A percentile compares a stretch with the other conserved stretches of the same genome.
phyloP scores from a whole-genome alignment of 2,888 invertebrate genomes.

The Philhelius pedissequus region DNA sequence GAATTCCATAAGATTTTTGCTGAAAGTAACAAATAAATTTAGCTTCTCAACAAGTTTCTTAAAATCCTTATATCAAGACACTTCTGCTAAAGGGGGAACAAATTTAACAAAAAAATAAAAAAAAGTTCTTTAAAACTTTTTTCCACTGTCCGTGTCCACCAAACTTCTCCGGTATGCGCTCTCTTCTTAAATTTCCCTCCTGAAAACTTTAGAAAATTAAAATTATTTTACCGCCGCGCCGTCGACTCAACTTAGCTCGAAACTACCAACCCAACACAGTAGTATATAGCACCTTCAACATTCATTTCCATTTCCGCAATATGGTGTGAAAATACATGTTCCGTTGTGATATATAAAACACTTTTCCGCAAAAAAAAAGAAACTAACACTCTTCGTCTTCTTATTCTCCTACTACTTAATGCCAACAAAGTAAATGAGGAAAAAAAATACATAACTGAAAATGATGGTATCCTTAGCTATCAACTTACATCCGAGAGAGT shows the following conservation, averaged over 20 bases:
- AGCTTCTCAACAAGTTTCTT: constrained; percentile 30
- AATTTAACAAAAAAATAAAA: constrained; percentile 2
- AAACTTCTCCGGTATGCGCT: constrained; percentile 38
- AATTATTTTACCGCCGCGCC: constrained; percentile 37
- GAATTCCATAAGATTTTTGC: constrained; percentile 30
- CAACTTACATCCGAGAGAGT: constrained; percentile 39
- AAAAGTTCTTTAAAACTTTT: constrained; percentile 21
- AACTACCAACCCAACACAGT: neutral
- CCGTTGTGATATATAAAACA: constrained; percentile 48
- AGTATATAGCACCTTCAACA: constrained; percentile 6
- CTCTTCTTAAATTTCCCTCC: constrained; percentile 28
- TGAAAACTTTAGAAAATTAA: constrained; percentile 63
- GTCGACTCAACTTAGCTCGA: neutral
- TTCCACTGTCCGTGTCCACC: constrained; percentile 24
- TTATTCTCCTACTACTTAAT: neutral
- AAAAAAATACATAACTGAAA: constrained; percentile 21
- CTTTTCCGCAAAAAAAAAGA: constrained; percentile 14
- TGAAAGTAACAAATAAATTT: constrained; percentile 48
- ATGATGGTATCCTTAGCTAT: constrained; percentile 58
- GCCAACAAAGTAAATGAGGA: constrained; percentile 10
- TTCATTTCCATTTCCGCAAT: constrained; percentile 41
- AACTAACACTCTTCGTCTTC: constrained; percentile 16
- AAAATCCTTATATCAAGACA: constrained; percentile 12
- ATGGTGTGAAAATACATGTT: constrained; percentile 64
- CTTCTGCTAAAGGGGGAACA: constrained; percentile 20